phyloP scores from a whole-genome alignment of 2,113 vertebrate genomes.

The Perca flavescens region DNA sequence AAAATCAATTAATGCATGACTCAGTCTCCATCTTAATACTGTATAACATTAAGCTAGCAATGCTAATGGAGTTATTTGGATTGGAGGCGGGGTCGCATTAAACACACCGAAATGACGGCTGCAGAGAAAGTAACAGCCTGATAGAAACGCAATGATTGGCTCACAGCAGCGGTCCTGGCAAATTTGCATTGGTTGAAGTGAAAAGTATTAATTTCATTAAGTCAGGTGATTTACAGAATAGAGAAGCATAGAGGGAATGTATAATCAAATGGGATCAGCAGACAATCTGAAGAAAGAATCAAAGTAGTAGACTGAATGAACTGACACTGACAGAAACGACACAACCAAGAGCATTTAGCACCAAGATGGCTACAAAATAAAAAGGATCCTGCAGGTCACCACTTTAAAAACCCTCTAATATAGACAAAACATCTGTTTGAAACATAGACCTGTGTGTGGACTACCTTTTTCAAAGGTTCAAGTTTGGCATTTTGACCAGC shows the following conservation, averaged over 20 bases:
- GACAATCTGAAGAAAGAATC: not conserved
- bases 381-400: conserved; percentile 3
- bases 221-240: too few species aligned
- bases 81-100: not conserved
- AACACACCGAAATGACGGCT: not conserved
- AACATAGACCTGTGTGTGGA: too few species aligned
- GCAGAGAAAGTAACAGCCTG: not conserved
- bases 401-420: not conserved
- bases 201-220: too few species aligned
- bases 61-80: not conserved
- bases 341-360: not conserved
- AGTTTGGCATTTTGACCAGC: too few species aligned
- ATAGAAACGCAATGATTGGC: too few species aligned
- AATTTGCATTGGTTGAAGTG: too few species aligned
- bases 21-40: too few species aligned
- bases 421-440: not conserved
- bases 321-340: not conserved
- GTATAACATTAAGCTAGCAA: not conserved
- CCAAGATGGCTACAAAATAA: not conserved
- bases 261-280: too few species aligned
- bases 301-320: not conserved
- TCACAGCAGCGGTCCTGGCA: too few species aligned
- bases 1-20: not conserved
- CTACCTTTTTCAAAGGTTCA: too few species aligned
- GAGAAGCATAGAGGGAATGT: too few species aligned